A percentile compares a stretch with the other conserved stretches of the same genome.
These are phyloP conservation scores for Coleophora deauratella DNA, from an alignment of 2,888 invertebrate genomes.

Conservation along the genomic window DNA sequence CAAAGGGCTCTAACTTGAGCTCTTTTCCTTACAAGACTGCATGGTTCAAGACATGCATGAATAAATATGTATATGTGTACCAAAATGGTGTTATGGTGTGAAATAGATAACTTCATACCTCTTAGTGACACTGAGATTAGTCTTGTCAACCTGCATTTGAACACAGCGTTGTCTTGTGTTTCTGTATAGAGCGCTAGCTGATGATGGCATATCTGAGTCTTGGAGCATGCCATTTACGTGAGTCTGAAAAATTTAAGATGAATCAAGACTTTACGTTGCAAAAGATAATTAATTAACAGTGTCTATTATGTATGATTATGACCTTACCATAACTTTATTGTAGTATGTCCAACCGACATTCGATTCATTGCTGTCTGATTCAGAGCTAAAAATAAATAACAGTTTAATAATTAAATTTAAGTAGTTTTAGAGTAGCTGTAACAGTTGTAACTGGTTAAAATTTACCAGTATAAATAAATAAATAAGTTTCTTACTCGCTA, in stretches of 20 bases:
- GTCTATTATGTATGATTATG: too few species aligned
- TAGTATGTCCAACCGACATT: constrained; percentile 82
- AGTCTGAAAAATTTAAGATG: constrained; percentile 36
- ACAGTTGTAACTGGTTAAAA: too few species aligned
- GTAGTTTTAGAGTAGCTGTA: too few species aligned
- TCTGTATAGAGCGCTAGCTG: constrained; percentile 56
- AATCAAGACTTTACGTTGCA: too few species aligned
- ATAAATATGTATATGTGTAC: background rate
- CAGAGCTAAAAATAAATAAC: constrained; percentile 48
- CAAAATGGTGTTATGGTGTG: background rate
- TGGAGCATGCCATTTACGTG: constrained; percentile 67
- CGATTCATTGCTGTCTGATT: constrained; percentile 68
- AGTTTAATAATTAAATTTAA: background rate
- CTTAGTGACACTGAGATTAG: constrained; percentile 62
- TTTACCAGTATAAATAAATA: too few species aligned
- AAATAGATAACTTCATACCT: constrained; percentile 29
- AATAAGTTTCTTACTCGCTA: constrained; percentile 65
- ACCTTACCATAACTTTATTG: constrained; percentile 78
- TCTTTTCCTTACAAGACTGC: too few species aligned
- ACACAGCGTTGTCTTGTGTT: constrained; percentile 53
- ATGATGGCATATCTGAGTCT: constrained; percentile 66
- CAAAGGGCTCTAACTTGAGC: too few species aligned
- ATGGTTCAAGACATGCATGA: too few species aligned
- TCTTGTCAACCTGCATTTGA: constrained; percentile 65
- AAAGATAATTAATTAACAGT: constrained; percentile 1